Evolutionary conservation across 2,888 invertebrate genomes (phyloP).

Genomic region (Drosophila picticornis): DNA sequence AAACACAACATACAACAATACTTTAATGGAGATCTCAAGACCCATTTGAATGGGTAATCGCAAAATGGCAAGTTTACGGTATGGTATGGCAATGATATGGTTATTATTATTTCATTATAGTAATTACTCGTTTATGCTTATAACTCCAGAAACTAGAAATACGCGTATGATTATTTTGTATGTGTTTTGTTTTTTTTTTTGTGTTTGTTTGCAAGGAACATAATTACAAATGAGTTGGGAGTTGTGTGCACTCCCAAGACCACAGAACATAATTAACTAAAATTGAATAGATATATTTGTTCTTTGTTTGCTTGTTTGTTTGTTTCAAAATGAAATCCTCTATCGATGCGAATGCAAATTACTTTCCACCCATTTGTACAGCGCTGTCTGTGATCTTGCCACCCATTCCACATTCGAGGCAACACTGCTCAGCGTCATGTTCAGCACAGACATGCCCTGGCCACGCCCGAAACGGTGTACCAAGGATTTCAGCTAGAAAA

Average conservation of each 20-base stretch:
- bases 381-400: conserved; percentile 83
- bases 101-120: conserved; percentile 57
- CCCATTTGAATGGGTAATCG: conserved; percentile 39
- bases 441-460: conserved; percentile 84
- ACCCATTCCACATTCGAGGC: conserved; percentile 86
- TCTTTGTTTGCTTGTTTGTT: background rate
- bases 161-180: conserved; percentile 28
- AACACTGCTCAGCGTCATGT: conserved; percentile 85
- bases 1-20: conserved; percentile 33
- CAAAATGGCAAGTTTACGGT: conserved; percentile 38
- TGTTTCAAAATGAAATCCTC: conserved; percentile 20
- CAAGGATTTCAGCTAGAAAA: conserved; percentile 84
- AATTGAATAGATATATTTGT: conserved; percentile 16
- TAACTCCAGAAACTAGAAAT: conserved; percentile 26
- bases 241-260: conserved; percentile 26
- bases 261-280: conserved; percentile 42
- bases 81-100: conserved; percentile 75
- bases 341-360: conserved; percentile 83
- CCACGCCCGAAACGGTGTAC: conserved; percentile 85
- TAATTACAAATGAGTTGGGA: conserved; percentile 83
- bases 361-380: conserved; percentile 85
- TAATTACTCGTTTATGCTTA: conserved; percentile 10
- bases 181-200: conserved; percentile 25
- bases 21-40: conserved; percentile 52
- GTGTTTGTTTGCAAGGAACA: conserved; percentile 77